These are phyloP conservation scores for Anniella stebbinsi DNA, from an alignment of 2,797 vertebrate genomes.

Conservation along the genomic window DNA sequence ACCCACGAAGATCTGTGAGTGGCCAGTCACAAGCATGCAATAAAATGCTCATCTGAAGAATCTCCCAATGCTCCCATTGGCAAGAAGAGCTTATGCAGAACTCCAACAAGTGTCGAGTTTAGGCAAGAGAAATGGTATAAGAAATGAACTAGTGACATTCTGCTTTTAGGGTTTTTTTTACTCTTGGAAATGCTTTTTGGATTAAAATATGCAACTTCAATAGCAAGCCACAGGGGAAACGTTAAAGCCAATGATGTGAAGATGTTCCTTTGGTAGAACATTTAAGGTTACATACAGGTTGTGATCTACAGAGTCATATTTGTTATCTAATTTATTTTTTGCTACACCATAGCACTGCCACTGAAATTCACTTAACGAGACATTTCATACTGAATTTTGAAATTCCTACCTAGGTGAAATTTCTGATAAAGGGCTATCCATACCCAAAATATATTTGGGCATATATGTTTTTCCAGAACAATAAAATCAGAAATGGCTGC, in stretches of 20 bases:
- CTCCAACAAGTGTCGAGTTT: not conserved
- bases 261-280: not conserved
- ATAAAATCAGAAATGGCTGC: no score
- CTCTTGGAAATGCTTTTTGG: not conserved
- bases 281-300: not conserved
- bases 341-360: not conserved
- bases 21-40: no score
- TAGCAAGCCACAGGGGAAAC: not conserved
- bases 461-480: not conserved
- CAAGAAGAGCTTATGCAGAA: not conserved
- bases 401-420: not conserved
- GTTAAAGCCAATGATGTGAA: not conserved
- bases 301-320: not conserved
- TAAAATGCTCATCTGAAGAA: no score
- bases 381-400: not conserved
- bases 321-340: not conserved
- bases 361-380: not conserved
- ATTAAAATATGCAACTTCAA: constrained; percentile 2
- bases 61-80: not conserved
- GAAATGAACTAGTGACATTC: not conserved
- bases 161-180: not conserved
- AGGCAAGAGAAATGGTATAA: not conserved
- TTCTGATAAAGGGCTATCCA: not conserved
- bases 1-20: no score
- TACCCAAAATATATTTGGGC: not conserved